A percentile compares a stretch with the other conserved stretches of the same genome.
These are phyloP conservation scores for Argyrosomus japonicus DNA, from an alignment of 2,113 vertebrate species.

Conservation along the genomic window DNA sequence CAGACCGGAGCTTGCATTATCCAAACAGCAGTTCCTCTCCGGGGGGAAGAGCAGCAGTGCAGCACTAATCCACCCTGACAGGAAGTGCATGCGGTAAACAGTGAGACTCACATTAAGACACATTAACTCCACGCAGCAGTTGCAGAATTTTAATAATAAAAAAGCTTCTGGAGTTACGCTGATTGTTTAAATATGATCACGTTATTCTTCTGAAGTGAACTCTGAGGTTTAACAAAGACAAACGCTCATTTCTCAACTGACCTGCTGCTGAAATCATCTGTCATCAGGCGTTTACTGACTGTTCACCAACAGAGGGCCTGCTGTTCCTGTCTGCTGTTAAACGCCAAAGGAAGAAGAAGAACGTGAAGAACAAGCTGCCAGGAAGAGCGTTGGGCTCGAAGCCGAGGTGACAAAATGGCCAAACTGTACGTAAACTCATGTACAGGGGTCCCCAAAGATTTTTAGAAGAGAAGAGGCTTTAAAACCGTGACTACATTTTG, in stretches of 20 bases:
- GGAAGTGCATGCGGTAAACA: constrained; percentile 26
- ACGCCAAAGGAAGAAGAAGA: too few relatives aligned
- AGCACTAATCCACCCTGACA: constrained; percentile 54
- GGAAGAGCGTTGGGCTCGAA: too few relatives aligned
- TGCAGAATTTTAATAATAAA: constrained; percentile 12
- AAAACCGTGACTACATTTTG: too few relatives aligned
- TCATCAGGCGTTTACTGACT: constrained; percentile 1
- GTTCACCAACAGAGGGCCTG: too few relatives aligned
- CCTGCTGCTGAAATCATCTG: neutral
- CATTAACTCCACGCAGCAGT: neutral
- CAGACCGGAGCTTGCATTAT: constrained; percentile 38
- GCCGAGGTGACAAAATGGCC: too few relatives aligned
- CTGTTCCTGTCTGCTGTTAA: neutral
- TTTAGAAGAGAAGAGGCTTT: too few relatives aligned
- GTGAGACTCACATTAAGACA: neutral
- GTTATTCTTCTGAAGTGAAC: neutral
- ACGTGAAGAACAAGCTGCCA: too few relatives aligned
- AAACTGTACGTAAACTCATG: too few relatives aligned
- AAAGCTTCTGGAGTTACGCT: neutral
- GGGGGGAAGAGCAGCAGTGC: constrained; percentile 18
- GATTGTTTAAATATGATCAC: neutral
- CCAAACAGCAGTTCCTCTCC: constrained; percentile 26
- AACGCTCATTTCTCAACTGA: constrained; percentile 8
- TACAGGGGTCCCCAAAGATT: too few relatives aligned
- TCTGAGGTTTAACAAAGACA: neutral